Evolutionary conservation across 2,888 invertebrate genomes (phyloP), one percentile per base, ranked within the genome.

Genomic region (Trissolcus japonicus): DNA sequence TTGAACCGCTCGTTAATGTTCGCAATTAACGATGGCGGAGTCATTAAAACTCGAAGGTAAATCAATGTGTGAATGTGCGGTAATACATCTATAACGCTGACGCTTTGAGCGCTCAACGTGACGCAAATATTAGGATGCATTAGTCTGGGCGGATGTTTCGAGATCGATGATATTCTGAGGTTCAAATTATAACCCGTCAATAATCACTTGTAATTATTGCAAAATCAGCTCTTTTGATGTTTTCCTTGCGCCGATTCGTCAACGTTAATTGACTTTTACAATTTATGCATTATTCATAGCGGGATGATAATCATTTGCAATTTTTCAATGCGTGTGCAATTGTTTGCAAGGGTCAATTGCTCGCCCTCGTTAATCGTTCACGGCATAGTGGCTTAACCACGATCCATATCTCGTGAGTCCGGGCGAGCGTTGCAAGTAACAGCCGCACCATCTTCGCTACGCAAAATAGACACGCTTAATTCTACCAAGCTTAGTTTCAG

Each of bases 311-410:
- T 81, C 69, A 7, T 71, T 66, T 71, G 77, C 79, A 79, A 73
- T 61, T 76, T 19, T 51, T 69, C 59, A 41, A 63, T 69, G 48
- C 57, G 21, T 57, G 61, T 73, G 46, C 55, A 50, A 77, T 78
- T 80, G 79, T 81, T 77, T 74, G 75, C 25, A 48, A 79, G 79
- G 79, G 80, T 78, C 74, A 82, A 82, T 80, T 82, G 81, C 79
- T 75, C 79, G 83, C 79, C 80, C 83, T 80, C 82, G 84, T 85
- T 85, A 84, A 86, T 85, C 83, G 84, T 83, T 85, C 83, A 81
- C 80, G 79, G 79, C 53, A 69, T 67, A 75, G 79, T 82, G 82
- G 79, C 80, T 82, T 78, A 80, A 79, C 76, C 79, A 56, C 78
- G 85, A 85, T 85, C 74, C 76, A 78, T 85, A 85, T 86, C 85